Evolutionary conservation across 2,113 vertebrate species (phyloP).

Genomic region (Narcine bancroftii): DNA sequence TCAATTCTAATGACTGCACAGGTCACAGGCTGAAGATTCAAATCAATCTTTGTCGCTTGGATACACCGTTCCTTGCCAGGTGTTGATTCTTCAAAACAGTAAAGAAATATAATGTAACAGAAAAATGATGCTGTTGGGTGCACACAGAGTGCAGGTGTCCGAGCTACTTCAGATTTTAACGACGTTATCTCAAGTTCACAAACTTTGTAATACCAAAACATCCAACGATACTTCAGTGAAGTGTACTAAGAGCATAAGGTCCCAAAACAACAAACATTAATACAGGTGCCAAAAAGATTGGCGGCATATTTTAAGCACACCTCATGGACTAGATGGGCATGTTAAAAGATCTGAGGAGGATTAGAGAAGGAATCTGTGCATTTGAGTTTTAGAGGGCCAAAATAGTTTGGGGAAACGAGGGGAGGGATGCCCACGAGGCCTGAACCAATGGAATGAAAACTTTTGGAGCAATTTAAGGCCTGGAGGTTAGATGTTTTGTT

Average conservation of each 20-base stretch:
- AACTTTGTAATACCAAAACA: neutral
- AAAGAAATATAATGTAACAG: neutral
- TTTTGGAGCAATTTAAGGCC: neutral
- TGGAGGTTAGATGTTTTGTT: neutral
- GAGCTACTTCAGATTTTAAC: neutral
- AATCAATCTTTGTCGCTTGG: neutral
- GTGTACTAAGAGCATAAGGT: neutral
- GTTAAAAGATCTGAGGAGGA: neutral
- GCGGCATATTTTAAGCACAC: neutral
- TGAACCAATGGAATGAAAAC: neutral
- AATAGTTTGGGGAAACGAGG: neutral
- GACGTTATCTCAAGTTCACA: neutral
- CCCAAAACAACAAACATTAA: neutral
- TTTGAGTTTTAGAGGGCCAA: neutral
- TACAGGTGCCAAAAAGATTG: neutral
- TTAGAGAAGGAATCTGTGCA: neutral
- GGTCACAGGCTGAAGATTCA: neutral
- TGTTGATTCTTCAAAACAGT: neutral
- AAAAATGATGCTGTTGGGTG: neutral
- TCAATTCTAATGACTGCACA: neutral
- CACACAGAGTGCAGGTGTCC: neutral
- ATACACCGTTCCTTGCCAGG: neutral
- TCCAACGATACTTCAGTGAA: neutral
- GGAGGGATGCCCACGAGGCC: neutral
- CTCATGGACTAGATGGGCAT: neutral